Evolutionary conservation across 1,140 invertebrate species (phyloP).

Genomic region (Drosophila ficusphila): DNA sequence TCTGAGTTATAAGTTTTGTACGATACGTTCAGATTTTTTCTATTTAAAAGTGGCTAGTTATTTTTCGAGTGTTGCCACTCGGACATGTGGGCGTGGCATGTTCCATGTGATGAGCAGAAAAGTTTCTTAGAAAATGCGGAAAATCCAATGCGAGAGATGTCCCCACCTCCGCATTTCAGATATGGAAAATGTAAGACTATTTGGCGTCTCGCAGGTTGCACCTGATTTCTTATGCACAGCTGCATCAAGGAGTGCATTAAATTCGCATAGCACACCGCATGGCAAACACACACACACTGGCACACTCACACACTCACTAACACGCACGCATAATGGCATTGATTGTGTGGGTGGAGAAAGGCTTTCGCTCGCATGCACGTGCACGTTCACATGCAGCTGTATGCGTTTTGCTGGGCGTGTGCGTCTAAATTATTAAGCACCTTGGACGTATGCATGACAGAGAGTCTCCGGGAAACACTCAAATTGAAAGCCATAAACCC

Average conservation of each 20-base stretch:
- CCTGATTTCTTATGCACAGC: constrained; percentile 68
- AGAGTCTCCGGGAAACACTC: constrained; percentile 41
- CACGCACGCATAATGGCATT: constrained; percentile 33
- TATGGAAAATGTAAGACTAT: constrained; percentile 45
- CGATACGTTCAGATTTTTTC: too few species aligned
- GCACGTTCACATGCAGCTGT: constrained; percentile 5
- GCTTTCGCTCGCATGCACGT: constrained; percentile 14
- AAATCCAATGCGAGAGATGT: constrained; percentile 48
- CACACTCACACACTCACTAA: constrained; percentile 5
- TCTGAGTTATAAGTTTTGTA: too few species aligned
- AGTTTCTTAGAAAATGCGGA: constrained; percentile 17
- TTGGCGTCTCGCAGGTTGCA: constrained; percentile 20
- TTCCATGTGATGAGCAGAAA: constrained; percentile 36
- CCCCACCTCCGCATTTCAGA: constrained; percentile 2
- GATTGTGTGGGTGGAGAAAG: constrained; percentile 22
- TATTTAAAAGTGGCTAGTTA: too few species aligned
- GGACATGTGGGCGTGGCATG: constrained; percentile 34
- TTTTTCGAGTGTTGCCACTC: constrained; percentile 14
- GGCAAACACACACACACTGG: not conserved
- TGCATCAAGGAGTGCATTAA: constrained; percentile 68
- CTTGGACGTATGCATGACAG: constrained; percentile 56
- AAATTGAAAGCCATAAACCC: constrained; percentile 53
- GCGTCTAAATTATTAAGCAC: constrained; percentile 65
- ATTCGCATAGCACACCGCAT: constrained; percentile 43
- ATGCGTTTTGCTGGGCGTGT: not conserved